These are phyloP conservation scores for Cettia cetti DNA, from an alignment of 2,113 vertebrate genomes.

Conservation along the genomic window DNA sequence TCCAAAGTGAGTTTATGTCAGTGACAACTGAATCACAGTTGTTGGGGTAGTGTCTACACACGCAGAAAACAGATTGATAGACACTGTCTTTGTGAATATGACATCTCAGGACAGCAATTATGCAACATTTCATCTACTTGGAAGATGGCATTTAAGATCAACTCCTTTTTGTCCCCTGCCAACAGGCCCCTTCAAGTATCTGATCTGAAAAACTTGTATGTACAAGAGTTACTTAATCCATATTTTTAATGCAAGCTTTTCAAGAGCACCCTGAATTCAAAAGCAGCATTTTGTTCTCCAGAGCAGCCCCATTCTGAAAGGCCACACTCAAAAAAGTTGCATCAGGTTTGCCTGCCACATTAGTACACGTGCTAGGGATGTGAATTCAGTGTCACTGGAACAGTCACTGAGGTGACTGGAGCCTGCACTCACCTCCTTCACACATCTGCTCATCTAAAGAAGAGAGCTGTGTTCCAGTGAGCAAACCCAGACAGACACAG, in stretches of 20 bases:
- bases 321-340: not conserved
- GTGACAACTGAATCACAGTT: not conserved
- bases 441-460: not conserved
- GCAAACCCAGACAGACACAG: not conserved
- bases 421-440: not conserved
- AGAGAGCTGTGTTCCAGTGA: not conserved
- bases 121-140: not conserved
- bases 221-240: not conserved
- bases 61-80: not conserved
- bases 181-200: not conserved
- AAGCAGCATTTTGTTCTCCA: not conserved
- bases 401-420: not conserved
- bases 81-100: fast-evolving
- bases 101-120: not conserved
- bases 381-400: not conserved
- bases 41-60: not conserved
- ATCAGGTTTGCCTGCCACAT: not conserved
- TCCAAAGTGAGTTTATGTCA: not conserved
- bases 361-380: not conserved
- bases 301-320: not conserved
- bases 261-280: not conserved
- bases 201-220: not conserved
- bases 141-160: not conserved
- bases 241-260: not conserved
- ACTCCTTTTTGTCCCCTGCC: not conserved